Conservation (phyloP, 2,888 invertebrate genomes). For the Eilema griseolum region DNA sequence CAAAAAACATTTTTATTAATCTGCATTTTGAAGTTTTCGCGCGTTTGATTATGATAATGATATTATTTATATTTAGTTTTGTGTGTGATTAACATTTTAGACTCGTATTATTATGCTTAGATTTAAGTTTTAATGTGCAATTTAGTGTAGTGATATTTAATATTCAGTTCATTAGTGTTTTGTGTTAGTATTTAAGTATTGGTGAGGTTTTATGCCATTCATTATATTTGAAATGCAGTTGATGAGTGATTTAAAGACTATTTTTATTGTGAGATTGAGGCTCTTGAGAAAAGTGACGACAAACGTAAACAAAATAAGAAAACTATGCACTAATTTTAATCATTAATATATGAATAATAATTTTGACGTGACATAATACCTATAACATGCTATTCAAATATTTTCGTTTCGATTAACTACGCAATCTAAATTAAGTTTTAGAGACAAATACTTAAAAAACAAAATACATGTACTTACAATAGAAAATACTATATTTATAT, state of each 20-base stretch:
- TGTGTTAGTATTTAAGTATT: slow-evolving; percentile 15
- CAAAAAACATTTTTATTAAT: slow-evolving; percentile 45
- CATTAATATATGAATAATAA: too few species aligned
- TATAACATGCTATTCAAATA: too few species aligned
- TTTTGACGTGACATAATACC: background rate
- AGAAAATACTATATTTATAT: background rate
- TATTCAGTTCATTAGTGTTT: slow-evolving; percentile 16
- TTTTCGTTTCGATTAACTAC: too few species aligned
- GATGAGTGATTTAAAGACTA: background rate
- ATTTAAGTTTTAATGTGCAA: slow-evolving; percentile 19
- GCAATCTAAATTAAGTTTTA: too few species aligned
- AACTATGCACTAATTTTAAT: too few species aligned
- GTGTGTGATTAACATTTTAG: slow-evolving; percentile 3
- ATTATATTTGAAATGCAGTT: background rate
- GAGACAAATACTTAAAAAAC: background rate
- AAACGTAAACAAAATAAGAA: background rate
- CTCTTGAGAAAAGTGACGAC: slow-evolving; percentile 1
- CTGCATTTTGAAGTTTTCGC: slow-evolving; percentile 28
- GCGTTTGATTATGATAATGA: slow-evolving; percentile 18
- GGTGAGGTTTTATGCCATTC: slow-evolving; percentile 9
- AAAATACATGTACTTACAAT: background rate
- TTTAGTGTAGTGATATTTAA: slow-evolving; percentile 20
- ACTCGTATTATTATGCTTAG: slow-evolving; percentile 4
- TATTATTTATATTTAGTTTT: background rate
- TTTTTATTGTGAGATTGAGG: slow-evolving; percentile 25